These are phyloP conservation scores for Vimba vimba DNA, from an alignment of 2,113 vertebrate species.

Conservation along the genomic window DNA sequence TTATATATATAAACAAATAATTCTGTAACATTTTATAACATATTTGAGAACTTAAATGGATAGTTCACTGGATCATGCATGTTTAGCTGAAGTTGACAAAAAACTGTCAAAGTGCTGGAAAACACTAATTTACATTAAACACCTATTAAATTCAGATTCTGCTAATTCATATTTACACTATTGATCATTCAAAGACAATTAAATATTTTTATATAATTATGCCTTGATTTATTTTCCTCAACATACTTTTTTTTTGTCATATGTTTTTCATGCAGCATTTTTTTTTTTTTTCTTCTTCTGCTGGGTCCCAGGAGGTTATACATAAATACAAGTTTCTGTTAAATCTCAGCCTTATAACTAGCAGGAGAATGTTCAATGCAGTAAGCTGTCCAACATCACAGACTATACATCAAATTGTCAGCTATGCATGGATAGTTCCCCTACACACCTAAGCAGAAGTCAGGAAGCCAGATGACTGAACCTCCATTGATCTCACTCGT, in stretches of 20 bases:
- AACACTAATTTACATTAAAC: too few species aligned
- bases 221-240: not conserved
- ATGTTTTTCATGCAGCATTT: not conserved
- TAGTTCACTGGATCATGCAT: not conserved
- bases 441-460: constrained; percentile 9
- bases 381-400: constrained; percentile 17
- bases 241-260: not conserved
- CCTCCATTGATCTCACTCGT: constrained; percentile 29
- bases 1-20: not conserved
- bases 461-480: constrained; percentile 34
- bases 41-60: not conserved
- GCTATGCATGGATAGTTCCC: constrained; percentile 16
- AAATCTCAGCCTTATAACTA: not conserved
- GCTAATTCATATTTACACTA: too few species aligned
- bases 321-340: not conserved
- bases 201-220: not conserved
- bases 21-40: not conserved
- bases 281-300: not conserved
- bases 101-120: too few species aligned
- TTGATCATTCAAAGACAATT: not conserved
- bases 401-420: constrained; percentile 24
- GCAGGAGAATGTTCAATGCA: not conserved
- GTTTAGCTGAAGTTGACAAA: too few species aligned
- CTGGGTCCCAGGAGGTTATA: not conserved
- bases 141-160: too few species aligned